Conservation (phyloP, 2,113 vertebrate species). For the Porphyrio hochstetteri region DNA sequence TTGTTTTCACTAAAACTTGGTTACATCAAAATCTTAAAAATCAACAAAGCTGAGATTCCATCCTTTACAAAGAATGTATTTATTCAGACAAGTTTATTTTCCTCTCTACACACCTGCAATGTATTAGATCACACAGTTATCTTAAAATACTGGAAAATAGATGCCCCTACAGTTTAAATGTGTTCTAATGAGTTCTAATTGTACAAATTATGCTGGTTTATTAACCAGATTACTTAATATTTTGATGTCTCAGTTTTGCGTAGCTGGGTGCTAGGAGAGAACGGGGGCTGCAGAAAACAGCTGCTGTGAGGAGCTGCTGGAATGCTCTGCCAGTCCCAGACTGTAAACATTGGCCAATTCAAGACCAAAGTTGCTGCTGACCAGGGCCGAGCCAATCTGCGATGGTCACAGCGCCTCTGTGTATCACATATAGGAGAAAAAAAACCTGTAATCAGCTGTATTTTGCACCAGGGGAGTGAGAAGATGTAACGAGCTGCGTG, state of each 20-base stretch:
- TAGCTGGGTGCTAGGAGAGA: too few species aligned
- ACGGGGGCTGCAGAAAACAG: too few species aligned
- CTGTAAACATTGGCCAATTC: too few species aligned
- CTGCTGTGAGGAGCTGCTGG: too few species aligned
- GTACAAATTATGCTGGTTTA: neutral
- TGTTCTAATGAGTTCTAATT: neutral
- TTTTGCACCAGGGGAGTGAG: too few species aligned
- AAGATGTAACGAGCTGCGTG: too few species aligned
- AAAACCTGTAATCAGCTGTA: too few species aligned
- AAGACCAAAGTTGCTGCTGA: too few species aligned
- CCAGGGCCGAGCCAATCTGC: too few species aligned
- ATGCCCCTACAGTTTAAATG: neutral
- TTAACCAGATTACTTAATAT: neutral
- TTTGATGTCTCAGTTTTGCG: neutral
- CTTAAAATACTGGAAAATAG: neutral
- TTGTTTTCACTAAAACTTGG: neutral
- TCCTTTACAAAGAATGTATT: neutral
- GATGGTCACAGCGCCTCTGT: too few species aligned
- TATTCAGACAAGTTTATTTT: neutral
- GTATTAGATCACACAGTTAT: neutral
- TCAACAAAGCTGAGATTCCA: rapidly evolving
- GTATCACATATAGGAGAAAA: too few species aligned
- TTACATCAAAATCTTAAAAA: neutral
- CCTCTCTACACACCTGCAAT: neutral
- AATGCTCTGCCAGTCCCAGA: too few species aligned